phyloP scores from a whole-genome alignment of 2,888 invertebrate species.

The Pseudoips prasinana region DNA sequence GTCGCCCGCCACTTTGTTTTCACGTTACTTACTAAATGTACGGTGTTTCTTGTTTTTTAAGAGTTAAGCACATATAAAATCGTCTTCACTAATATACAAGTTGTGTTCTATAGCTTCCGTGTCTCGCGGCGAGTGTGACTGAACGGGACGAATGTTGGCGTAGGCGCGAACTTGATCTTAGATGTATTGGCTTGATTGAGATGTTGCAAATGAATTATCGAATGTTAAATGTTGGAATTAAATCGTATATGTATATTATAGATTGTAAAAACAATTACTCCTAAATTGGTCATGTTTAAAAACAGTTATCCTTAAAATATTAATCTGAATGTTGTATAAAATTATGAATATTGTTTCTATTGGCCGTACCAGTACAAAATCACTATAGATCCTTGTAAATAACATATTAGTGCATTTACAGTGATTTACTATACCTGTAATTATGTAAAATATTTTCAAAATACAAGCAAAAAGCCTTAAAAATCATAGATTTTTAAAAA shows the following conservation, averaged over 20 bases:
- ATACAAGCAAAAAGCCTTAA: slow-evolving; percentile 79
- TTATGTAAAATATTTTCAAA: slow-evolving; percentile 72
- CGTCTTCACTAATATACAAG: slow-evolving; percentile 35
- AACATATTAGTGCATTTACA: slow-evolving; percentile 64
- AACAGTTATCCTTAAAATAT: slow-evolving; percentile 56
- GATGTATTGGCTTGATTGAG: slow-evolving; percentile 44
- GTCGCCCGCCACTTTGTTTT: slow-evolving; percentile 32
- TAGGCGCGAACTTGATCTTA: slow-evolving; percentile 19
- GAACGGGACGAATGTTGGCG: slow-evolving; percentile 22
- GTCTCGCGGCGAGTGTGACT: slow-evolving; percentile 30
- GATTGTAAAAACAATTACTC: slow-evolving; percentile 42
- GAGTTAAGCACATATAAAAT: slow-evolving; percentile 44
- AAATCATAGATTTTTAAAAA: slow-evolving; percentile 79
- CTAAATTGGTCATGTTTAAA: slow-evolving; percentile 44
- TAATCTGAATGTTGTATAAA: slow-evolving; percentile 62
- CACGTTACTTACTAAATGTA: slow-evolving; percentile 49
- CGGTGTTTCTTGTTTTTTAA: slow-evolving; percentile 41
- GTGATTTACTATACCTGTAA: slow-evolving; percentile 74
- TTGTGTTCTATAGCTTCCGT: slow-evolving; percentile 41
- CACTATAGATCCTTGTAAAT: slow-evolving; percentile 65
- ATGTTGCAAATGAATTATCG: slow-evolving; percentile 60
- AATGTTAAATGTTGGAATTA: slow-evolving; percentile 58
- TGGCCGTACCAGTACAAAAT: slow-evolving; percentile 77
- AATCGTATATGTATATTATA: slow-evolving; percentile 50
- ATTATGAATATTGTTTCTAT: slow-evolving; percentile 56